Percentiles rank a stretch among this genome's conserved stretches.
phyloP scores from a whole-genome alignment of 2,888 invertebrate genomes.

The Diabrotica balteata region DNA sequence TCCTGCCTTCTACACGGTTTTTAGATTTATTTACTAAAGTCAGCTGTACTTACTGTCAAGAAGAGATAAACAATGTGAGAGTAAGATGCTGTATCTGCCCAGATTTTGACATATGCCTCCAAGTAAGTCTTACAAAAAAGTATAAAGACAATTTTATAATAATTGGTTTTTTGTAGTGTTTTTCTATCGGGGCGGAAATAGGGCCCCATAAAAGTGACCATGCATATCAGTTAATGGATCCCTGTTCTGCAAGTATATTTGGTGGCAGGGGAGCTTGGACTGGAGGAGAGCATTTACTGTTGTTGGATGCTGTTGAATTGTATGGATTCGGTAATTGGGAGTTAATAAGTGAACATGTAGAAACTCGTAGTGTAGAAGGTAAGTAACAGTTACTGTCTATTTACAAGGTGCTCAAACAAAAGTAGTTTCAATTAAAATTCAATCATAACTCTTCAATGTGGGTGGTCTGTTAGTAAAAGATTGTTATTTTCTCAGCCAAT shows the following conservation, averaged over 20 bases:
- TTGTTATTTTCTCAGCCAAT: too few relatives aligned
- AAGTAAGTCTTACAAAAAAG: conserved; percentile 71
- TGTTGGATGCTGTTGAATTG: conserved; percentile 92
- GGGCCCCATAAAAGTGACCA: conserved; percentile 91
- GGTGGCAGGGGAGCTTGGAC: conserved; percentile 86
- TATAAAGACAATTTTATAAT: background rate
- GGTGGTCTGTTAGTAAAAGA: too few relatives aligned
- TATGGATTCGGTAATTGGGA: conserved; percentile 98
- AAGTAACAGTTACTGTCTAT: conserved; percentile 36
- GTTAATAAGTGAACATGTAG: conserved; percentile 88
- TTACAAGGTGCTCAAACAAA: too few relatives aligned
- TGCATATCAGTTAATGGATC: conserved; percentile 88
- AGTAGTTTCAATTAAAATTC: too few relatives aligned
- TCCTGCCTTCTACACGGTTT: conserved; percentile 13
- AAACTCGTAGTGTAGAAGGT: conserved; percentile 89
- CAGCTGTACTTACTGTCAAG: conserved; percentile 90
- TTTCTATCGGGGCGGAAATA: conserved; percentile 91
- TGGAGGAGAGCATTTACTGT: conserved; percentile 85
- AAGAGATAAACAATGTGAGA: conserved; percentile 87
- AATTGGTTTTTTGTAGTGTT: conserved; percentile 72
- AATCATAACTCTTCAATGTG: too few relatives aligned
- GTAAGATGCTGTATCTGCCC: conserved; percentile 90
- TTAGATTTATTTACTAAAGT: conserved; percentile 60
- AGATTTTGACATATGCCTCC: conserved; percentile 94
- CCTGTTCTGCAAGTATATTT: conserved; percentile 82